phyloP scores from a whole-genome alignment of 2,113 vertebrate species.

The Notothenia rossii region DNA sequence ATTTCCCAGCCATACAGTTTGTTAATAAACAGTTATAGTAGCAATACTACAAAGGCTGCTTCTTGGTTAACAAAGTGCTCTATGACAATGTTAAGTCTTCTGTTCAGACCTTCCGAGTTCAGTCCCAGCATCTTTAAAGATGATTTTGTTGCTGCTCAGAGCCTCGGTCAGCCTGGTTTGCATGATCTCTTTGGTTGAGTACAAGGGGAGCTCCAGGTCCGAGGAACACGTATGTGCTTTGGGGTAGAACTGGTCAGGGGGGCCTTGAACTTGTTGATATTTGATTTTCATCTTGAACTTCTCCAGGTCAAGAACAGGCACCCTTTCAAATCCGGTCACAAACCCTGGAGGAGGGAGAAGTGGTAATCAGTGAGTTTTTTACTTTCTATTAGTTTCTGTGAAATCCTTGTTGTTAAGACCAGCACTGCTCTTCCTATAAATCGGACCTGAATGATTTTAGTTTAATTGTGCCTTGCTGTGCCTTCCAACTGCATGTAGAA shows the following conservation, averaged over 20 bases:
- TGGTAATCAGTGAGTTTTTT: neutral
- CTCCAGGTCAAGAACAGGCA: constrained; percentile 62
- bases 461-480: too few species aligned
- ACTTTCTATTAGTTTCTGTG: neutral
- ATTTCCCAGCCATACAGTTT: neutral
- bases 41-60: neutral
- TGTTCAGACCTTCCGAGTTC: neutral
- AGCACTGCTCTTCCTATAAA: neutral
- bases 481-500: too few species aligned
- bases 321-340: constrained; percentile 79
- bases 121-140: constrained; percentile 30
- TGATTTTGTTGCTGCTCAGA: constrained; percentile 62
- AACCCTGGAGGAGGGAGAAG: constrained; percentile 74
- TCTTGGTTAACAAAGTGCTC: constrained; percentile 1
- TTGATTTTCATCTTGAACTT: constrained; percentile 69
- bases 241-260: constrained; percentile 71
- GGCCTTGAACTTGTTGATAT: fast-evolving
- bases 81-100: neutral
- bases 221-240: constrained; percentile 66
- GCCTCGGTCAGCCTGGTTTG: constrained; percentile 75
- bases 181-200: constrained; percentile 72
- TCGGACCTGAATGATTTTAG: neutral
- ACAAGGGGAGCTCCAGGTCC: constrained; percentile 71
- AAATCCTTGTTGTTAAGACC: neutral
- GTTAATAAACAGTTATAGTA: neutral